These are phyloP conservation scores for Synanceia verrucosa DNA, from an alignment of 2,797 vertebrate genomes.

Conservation along the genomic window DNA sequence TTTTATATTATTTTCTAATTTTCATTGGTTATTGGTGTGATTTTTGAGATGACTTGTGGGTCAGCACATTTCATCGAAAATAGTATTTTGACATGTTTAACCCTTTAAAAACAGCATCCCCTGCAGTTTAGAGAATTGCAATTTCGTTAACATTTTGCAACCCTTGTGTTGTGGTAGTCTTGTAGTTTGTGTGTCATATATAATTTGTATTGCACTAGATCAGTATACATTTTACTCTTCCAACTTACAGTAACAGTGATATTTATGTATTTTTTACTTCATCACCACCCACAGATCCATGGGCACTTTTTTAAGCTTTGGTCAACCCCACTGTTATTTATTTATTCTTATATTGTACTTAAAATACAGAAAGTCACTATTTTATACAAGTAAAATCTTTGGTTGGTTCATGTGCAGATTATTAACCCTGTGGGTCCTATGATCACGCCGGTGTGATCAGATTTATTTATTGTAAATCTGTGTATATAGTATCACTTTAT, in stretches of 20 bases:
- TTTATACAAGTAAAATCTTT: not conserved
- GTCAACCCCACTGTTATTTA: not conserved
- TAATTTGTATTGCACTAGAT: not conserved
- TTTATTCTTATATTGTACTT: too few species aligned
- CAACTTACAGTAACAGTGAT: not conserved
- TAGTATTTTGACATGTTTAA: not conserved
- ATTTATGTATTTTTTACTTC: not conserved
- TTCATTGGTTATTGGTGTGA: not conserved
- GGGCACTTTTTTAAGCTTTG: not conserved
- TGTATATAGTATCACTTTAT: too few species aligned
- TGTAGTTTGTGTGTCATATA: not conserved
- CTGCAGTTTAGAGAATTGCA: not conserved
- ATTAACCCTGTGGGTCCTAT: too few species aligned
- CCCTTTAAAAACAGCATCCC: not conserved
- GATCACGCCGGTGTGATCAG: too few species aligned
- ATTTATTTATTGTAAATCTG: too few species aligned
- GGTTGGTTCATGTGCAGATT: too few species aligned
- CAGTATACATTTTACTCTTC: not conserved
- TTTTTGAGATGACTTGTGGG: not conserved
- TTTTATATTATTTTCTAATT: not conserved
- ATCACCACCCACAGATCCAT: not conserved
- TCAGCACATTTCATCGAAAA: not conserved
- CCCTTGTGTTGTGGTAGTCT: not conserved
- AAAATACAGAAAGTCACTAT: not conserved
- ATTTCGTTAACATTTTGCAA: not conserved